Evolutionary conservation across 2,113 vertebrate genomes (phyloP), one percentile per base, ranked within the genome.

Genomic region (Pitta sordida): DNA sequence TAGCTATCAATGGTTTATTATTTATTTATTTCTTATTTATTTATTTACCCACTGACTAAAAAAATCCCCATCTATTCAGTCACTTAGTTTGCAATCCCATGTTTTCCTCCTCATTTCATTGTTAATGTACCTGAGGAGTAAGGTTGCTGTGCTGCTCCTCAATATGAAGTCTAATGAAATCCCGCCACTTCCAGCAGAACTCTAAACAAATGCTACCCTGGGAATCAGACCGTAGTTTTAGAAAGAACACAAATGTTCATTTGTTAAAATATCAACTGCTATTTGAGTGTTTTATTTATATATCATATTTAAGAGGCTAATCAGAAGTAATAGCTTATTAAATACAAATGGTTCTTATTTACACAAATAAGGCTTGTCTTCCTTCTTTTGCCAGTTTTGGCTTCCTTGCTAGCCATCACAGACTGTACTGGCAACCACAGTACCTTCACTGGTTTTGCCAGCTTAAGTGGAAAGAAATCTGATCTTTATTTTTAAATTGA

Each of bases 261-360:
- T 92, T 95, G 95, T 79, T 65, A 87, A 93, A 93, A 82, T 69
- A 92, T 93, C 79, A 93, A 91, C 85, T 83, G 87, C n/a, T 74
- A 65, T 56, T 85, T 91, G 70, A 92, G 6, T 91, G 67, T 7
- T 92, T 94, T 85, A 74, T 96, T 94, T 92, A 85, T 90, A 23
- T 84, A 83, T 55, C 46, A 55, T 83, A 77, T 88, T 71, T 83
- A 94, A 94, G 60, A 83, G 91, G 51, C 82, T 96, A 87, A 96
- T 95, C 68, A 91, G 75, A 83, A 92, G 51, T 74, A 94, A 91
- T 91, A 88, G 82, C 76, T 96, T 92, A 88, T 94, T 96, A 95
- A 95, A 91, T 88, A 96, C 83, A 95, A 93, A 95, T 86, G 64
- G 64, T 78, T 80, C 55, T 85, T 95, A 94, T 95, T 95, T 95